Evolutionary conservation across 2,888 invertebrate species (phyloP), one percentile per base, ranked within the genome.

Genomic region (Eupithecia vulgata): DNA sequence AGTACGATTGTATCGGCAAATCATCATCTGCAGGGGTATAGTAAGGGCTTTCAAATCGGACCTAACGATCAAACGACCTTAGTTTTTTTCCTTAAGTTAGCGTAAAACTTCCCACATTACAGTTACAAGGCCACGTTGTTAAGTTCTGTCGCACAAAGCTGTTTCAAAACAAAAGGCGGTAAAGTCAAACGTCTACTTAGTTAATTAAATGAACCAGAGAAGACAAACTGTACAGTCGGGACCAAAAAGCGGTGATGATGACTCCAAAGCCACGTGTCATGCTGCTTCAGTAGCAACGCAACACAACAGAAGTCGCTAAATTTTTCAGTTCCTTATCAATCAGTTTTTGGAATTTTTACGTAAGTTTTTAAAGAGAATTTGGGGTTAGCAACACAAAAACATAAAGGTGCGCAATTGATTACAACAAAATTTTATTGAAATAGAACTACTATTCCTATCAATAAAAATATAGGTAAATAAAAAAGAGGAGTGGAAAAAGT

Each of bases 201-300:
- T 67, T 73, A 74, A 78, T 79, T 77, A 74, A 74, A 78, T 78
- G 74, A 78, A 70, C 74, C 67, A 64, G 64, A 72, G 75, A 57
- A 77, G 69, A 75, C 77, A 79, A 76, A 79, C 75, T 21, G 48
- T 67, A 45, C 48, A 71, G 68, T 34, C 30, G 52, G 67, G 42
- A 4, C 5, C 25, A 10, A 25, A 48, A 52, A 25, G 25, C 12
- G 13, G 5, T 12, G 12, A 57, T 8, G 13, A 25, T 12, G 21
- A 57, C 17, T 25, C 0, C 21, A 52, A 8, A 52, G 21, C 21
- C 52, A 10, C 48, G 8, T 45, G 45, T 45, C 52, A 21, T 21
- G 21, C 10, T 52, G 48, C n/a, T 48, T 0, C 6, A n/a, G 2
- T 7, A 7, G 6, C 6, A 17, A 48, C n/a, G 2, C 7, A 48